phyloP scores from a whole-genome alignment of 2,888 invertebrate genomes.

The Chymomyza procnemis region DNA sequence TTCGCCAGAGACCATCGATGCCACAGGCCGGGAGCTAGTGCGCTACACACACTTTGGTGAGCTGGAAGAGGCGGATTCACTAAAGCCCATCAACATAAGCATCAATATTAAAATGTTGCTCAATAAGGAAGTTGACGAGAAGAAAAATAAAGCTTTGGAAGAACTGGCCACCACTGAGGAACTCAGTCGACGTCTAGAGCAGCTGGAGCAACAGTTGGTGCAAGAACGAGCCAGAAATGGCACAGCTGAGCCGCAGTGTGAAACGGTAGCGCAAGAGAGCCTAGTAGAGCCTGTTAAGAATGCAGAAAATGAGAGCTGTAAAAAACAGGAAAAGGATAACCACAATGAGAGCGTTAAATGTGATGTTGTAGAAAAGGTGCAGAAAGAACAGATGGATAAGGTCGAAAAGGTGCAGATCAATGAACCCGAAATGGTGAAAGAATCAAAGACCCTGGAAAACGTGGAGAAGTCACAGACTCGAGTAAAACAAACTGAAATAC shows the following conservation, averaged over 20 bases:
- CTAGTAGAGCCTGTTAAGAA: background rate
- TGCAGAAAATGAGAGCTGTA: constrained; percentile 30
- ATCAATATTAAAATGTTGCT: constrained; percentile 75
- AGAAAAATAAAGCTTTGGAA: constrained; percentile 26
- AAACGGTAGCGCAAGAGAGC: background rate
- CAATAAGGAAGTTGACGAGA: constrained; percentile 56
- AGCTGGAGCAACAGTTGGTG: constrained; percentile 62
- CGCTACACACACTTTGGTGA: constrained; percentile 69
- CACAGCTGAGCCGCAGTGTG: background rate
- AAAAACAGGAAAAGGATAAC: constrained; percentile 50
- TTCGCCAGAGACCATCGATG: constrained; percentile 51
- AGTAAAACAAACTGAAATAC: constrained; percentile 25
- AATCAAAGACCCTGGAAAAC: constrained; percentile 57
- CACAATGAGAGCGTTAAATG: constrained; percentile 49
- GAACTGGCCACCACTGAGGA: constrained; percentile 52
- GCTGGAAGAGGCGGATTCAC: constrained; percentile 57
- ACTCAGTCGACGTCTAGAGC: constrained; percentile 63
- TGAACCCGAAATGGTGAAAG: constrained; percentile 50
- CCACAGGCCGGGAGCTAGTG: constrained; percentile 71
- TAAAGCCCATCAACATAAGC: constrained; percentile 74
- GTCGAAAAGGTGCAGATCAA: constrained; percentile 40
- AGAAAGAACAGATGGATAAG: background rate
- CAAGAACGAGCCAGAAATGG: constrained; percentile 45
- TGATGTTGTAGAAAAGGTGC: constrained; percentile 39
- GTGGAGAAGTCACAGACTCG: constrained; percentile 47